A percentile compares a stretch with the other conserved stretches of the same genome.
phyloP scores from a whole-genome alignment of 2,797 vertebrate species.

The Carcharodon carcharias region DNA sequence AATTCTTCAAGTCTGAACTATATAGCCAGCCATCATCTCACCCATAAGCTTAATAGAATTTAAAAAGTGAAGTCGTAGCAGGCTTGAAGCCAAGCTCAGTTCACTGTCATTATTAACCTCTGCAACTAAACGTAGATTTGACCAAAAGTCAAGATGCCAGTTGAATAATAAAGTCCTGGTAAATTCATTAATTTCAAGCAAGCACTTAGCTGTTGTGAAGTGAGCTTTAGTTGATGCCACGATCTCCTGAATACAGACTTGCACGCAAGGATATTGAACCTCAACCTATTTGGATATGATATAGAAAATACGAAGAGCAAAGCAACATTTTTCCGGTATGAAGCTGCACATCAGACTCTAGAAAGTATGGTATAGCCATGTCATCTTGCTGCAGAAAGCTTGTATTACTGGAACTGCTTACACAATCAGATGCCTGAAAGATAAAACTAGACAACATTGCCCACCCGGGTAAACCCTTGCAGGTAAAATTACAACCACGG shows the following conservation, averaged over 20 bases:
- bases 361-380: background rate
- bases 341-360: background rate
- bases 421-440: background rate
- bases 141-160: background rate
- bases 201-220: background rate
- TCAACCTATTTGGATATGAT: background rate
- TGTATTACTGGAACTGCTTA: background rate
- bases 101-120: background rate
- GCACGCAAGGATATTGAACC: background rate
- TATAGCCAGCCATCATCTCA: background rate
- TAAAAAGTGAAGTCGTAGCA: background rate
- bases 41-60: background rate
- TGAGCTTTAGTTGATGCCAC: background rate
- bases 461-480: background rate
- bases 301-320: background rate
- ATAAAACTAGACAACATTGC: constrained; percentile 28
- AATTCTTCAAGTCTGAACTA: background rate
- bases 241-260: background rate
- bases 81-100: background rate
- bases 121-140: background rate
- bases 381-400: background rate
- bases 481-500: background rate
- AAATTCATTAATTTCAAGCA: background rate
- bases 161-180: too few relatives aligned
- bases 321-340: background rate